Conservation (phyloP, 1,140 invertebrate species). For the Bombus superbus region DNA sequence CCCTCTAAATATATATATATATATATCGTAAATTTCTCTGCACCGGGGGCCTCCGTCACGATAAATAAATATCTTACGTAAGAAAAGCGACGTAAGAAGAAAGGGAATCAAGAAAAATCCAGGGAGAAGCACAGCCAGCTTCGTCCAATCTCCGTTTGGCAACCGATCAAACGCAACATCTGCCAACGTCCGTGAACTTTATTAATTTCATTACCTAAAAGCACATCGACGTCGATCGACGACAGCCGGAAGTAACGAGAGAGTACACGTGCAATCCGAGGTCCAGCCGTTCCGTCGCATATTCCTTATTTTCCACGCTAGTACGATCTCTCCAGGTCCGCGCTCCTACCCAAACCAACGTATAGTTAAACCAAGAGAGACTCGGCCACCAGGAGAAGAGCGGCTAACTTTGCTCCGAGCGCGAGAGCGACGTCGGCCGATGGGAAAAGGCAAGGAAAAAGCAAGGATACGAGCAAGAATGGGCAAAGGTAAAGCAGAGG, state of each 20-base stretch:
- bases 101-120: neutral
- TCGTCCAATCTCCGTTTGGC: conserved; percentile 48
- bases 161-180: conserved; percentile 40
- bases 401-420: conserved; percentile 53
- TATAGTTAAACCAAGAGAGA: conserved; percentile 51
- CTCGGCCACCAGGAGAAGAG: conserved; percentile 34
- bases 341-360: neutral
- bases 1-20: no score
- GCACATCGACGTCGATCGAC: conserved; percentile 39
- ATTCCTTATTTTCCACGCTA: neutral
- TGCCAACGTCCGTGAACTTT: conserved; percentile 42
- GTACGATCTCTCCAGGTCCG: neutral
- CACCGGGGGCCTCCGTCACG: no score
- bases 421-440: neutral
- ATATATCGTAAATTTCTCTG: no score
- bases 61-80: neutral
- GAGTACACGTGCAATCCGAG: neutral
- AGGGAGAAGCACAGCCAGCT: neutral
- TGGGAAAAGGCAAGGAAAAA: neutral
- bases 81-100: neutral
- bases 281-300: neutral
- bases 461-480: no score
- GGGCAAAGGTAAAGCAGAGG: no score
- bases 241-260: conserved; percentile 7
- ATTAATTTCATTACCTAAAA: conserved; percentile 56